Conservation (phyloP, 2,797 vertebrate genomes). For the Hozukius guyotensis region DNA sequence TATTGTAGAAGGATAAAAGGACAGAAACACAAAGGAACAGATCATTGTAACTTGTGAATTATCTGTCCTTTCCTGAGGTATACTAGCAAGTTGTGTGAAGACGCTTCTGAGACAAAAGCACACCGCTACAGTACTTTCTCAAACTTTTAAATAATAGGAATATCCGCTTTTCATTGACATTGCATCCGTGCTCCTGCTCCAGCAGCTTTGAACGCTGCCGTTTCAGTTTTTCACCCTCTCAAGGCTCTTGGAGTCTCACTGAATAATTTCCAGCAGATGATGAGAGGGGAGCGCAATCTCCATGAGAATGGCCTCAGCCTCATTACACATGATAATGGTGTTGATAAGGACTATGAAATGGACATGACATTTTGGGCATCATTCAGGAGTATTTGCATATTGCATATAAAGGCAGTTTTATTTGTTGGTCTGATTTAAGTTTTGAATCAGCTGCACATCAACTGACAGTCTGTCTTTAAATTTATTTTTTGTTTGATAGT, state of each 20-base stretch:
- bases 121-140: not conserved
- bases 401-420: conserved; percentile 5
- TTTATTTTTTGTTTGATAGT: not conserved
- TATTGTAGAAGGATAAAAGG: not conserved
- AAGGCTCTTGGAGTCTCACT: not conserved
- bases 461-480: not conserved
- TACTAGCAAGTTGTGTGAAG: not conserved
- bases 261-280: conserved; percentile 26
- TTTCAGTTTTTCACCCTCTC: conserved; percentile 1
- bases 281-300: conserved; percentile 34
- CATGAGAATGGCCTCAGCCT: conserved; percentile 51
- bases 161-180: not conserved
- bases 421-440: not conserved
- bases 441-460: not conserved
- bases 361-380: conserved; percentile 40
- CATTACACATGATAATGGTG: conserved; percentile 54
- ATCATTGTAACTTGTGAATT: not conserved
- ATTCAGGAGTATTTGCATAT: conserved; percentile 46
- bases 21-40: not conserved
- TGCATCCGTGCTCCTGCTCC: not conserved
- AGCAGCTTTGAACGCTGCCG: not conserved
- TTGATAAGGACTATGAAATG: conserved; percentile 47
- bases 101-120: not conserved
- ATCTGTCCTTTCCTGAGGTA: not conserved
- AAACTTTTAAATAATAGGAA: not conserved